phyloP scores from a whole-genome alignment of 2,113 vertebrate genomes.

The Eulemur rufifrons region DNA sequence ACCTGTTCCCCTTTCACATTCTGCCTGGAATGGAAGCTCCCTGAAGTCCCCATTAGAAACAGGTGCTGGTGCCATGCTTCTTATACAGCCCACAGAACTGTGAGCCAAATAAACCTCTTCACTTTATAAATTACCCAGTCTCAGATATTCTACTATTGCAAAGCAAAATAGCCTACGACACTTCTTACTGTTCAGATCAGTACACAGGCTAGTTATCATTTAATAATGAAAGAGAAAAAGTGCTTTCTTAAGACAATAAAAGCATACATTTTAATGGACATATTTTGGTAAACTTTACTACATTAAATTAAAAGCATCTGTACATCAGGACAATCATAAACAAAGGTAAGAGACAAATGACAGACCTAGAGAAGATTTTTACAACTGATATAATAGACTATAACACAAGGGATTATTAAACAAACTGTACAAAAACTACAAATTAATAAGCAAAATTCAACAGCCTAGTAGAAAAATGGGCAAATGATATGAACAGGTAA shows the following conservation, averaged over 20 bases:
- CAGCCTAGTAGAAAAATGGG: neutral
- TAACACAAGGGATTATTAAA: neutral
- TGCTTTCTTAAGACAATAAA: neutral
- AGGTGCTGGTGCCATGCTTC: too few species aligned
- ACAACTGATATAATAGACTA: neutral
- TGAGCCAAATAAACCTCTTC: too few species aligned
- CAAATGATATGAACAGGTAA: neutral
- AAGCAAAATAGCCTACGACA: too few species aligned
- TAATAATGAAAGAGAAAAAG: neutral
- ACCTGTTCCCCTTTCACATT: too few species aligned
- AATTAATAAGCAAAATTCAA: neutral
- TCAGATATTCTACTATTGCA: too few species aligned
- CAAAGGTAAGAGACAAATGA: neutral
- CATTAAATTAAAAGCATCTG: neutral
- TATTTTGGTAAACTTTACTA: neutral
- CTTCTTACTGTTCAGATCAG: neutral
- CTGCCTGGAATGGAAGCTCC: too few species aligned
- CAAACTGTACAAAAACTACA: neutral
- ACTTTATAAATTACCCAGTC: too few species aligned
- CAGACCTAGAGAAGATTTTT: neutral
- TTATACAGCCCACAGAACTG: too few species aligned
- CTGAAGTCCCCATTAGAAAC: too few species aligned
- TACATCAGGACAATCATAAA: neutral
- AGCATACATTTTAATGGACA: neutral
- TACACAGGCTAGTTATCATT: neutral